phyloP scores from a whole-genome alignment of 2,888 invertebrate species.

The Eupelmus urozonus region DNA sequence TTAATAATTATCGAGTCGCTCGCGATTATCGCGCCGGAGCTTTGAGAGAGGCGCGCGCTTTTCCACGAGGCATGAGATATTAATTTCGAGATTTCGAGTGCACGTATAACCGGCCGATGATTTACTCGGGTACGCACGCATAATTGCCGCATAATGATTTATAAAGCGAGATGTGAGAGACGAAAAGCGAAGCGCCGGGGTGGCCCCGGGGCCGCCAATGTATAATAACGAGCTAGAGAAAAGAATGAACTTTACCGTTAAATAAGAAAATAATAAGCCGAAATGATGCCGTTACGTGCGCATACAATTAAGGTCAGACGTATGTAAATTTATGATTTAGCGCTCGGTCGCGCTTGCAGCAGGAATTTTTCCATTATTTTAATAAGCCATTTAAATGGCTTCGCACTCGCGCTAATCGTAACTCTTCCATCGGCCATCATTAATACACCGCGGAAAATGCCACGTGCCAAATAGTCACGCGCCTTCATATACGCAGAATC shows the following conservation, averaged over 20 bases:
- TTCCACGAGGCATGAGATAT: background rate
- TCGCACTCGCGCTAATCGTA: conserved; percentile 44
- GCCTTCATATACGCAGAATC: too few relatives aligned
- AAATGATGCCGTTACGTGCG: conserved; percentile 43
- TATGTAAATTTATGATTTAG: conserved; percentile 50
- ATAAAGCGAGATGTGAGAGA: background rate
- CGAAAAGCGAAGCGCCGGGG: background rate
- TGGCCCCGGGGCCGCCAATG: background rate
- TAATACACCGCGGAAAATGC: background rate
- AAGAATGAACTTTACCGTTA: conserved; percentile 52
- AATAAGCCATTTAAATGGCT: conserved; percentile 53
- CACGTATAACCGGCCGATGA: background rate
- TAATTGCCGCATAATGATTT: conserved; percentile 28
- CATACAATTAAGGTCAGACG: conserved; percentile 43
- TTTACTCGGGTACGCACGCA: background rate
- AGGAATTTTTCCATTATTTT: background rate
- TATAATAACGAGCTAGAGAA: conserved; percentile 32
- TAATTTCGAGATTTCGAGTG: background rate
- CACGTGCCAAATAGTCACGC: background rate
- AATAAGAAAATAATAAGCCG: conserved; percentile 48
- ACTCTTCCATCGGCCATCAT: background rate
- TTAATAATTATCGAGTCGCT: conserved; percentile 44
- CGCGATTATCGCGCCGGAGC: background rate
- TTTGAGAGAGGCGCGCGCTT: background rate
- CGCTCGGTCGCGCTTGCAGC: background rate